These are phyloP conservation scores for Elegia similella DNA, from an alignment of 2,888 invertebrate genomes.

Conservation along the genomic window DNA sequence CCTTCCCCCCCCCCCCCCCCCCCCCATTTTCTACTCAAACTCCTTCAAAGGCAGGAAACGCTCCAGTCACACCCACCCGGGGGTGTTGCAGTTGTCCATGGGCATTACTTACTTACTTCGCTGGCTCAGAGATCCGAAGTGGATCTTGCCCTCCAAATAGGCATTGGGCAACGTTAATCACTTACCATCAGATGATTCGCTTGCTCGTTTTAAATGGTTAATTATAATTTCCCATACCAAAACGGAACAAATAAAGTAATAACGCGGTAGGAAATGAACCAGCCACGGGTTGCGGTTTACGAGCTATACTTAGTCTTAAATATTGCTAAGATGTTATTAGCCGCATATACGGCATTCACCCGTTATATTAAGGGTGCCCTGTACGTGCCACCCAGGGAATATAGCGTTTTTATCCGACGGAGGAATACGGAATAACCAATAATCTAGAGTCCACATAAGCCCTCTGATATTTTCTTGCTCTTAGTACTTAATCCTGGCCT, in stretches of 20 bases:
- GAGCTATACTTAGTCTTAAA: neutral
- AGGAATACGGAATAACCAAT: neutral
- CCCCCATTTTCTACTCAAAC: too few relatives aligned
- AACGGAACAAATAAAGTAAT: neutral
- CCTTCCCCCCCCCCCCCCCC: too few relatives aligned
- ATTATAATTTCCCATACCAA: neutral
- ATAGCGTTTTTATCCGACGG: neutral
- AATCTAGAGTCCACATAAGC: neutral
- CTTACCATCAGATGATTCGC: too few relatives aligned
- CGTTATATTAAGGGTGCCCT: conserved; percentile 3
- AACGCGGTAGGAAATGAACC: neutral
- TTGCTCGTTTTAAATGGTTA: too few relatives aligned
- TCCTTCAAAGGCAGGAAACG: too few relatives aligned
- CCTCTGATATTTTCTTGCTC: neutral
- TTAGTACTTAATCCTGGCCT: too few relatives aligned
- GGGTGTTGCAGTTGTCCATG: too few relatives aligned
- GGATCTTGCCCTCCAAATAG: too few relatives aligned
- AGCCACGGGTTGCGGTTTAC: neutral
- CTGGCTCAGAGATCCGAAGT: too few relatives aligned
- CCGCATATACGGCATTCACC: neutral
- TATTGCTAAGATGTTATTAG: conserved; percentile 4
- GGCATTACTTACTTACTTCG: too few relatives aligned
- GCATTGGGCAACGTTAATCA: too few relatives aligned
- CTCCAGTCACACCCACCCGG: too few relatives aligned
- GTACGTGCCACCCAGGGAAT: neutral